phyloP scores from a whole-genome alignment of 1,140 invertebrate species.

The Dreissena rostriformis region DNA sequence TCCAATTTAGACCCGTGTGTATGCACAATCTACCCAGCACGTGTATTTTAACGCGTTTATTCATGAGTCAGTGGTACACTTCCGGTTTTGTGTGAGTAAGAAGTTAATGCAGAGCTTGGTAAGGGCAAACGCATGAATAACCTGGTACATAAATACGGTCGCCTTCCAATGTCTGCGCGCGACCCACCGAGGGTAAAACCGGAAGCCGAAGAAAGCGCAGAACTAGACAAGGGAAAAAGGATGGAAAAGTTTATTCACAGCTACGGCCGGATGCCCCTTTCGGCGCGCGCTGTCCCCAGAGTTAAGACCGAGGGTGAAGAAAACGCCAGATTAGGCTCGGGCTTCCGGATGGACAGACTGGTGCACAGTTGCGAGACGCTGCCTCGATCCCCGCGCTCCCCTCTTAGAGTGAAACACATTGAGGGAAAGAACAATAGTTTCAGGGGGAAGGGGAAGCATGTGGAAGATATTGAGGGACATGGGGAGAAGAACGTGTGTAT shows the following conservation, averaged over 20 bases:
- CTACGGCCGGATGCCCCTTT: slow-evolving; percentile 56
- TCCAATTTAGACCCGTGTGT: too few species aligned
- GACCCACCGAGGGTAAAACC: slow-evolving; percentile 64
- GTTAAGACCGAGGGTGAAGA: slow-evolving; percentile 75
- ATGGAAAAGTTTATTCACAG: slow-evolving; percentile 62
- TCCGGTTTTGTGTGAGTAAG: too few species aligned
- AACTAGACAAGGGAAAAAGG: slow-evolving; percentile 59
- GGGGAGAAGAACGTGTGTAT: slow-evolving; percentile 47
- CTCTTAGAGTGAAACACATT: slow-evolving; percentile 30
- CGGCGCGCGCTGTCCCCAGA: slow-evolving; percentile 66
- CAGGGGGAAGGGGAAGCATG: slow-evolving; percentile 42
- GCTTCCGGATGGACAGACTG: slow-evolving; percentile 69
- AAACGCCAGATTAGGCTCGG: slow-evolving; percentile 70
- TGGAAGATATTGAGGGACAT: slow-evolving; percentile 30
- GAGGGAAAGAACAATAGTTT: slow-evolving; percentile 33
- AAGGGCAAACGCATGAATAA: slow-evolving; percentile 69
- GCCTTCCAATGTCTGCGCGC: slow-evolving; percentile 62
- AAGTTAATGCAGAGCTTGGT: slow-evolving; percentile 68
- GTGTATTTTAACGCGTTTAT: too few species aligned
- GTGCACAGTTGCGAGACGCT: slow-evolving; percentile 58
- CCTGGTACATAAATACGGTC: slow-evolving; percentile 69
- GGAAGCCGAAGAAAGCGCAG: slow-evolving; percentile 62
- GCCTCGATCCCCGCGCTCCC: slow-evolving; percentile 29
- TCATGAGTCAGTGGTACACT: too few species aligned
- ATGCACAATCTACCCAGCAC: too few species aligned